These are phyloP conservation scores for Nemapogon koenigi DNA, from an alignment of 2,888 invertebrate genomes.

Conservation along the genomic window DNA sequence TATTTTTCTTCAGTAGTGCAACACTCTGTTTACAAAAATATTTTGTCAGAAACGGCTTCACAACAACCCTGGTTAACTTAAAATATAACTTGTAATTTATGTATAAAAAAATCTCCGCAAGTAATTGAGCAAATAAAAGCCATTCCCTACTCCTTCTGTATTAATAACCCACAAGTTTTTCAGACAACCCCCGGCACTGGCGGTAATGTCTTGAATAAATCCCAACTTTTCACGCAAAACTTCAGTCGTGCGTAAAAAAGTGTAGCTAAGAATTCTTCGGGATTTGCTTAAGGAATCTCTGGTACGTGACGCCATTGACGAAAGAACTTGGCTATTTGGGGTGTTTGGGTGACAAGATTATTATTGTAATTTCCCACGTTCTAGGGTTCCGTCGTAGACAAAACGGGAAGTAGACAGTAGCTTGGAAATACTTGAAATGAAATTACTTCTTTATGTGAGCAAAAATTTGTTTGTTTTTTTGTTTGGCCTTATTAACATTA, in stretches of 20 bases:
- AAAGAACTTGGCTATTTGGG: too few relatives aligned
- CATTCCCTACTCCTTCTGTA: too few relatives aligned
- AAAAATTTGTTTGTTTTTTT: background rate
- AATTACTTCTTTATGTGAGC: background rate
- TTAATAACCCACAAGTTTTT: too few relatives aligned
- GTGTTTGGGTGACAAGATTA: background rate
- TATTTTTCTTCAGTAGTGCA: too few relatives aligned
- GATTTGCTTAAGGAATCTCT: constrained; percentile 14
- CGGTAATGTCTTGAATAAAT: constrained; percentile 6
- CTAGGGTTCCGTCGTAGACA: background rate
- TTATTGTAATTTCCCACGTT: background rate
- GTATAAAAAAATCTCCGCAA: too few relatives aligned
- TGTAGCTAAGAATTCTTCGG: constrained; percentile 2
- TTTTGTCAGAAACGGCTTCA: too few relatives aligned
- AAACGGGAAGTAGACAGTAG: background rate
- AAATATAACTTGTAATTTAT: too few relatives aligned
- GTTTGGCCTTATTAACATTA: too few relatives aligned
- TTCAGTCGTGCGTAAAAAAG: constrained; percentile 5
- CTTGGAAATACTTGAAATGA: background rate
- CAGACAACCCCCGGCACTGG: too few relatives aligned
- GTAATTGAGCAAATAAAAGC: too few relatives aligned
- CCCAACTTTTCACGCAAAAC: constrained; percentile 1
- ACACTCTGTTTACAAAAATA: too few relatives aligned
- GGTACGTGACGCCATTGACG: constrained; percentile 48
- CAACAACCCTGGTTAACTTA: too few relatives aligned